Percentiles rank a stretch among this genome's conserved stretches.
phyloP scores from a whole-genome alignment of 2,888 invertebrate species.

The Melipona bicolor region DNA sequence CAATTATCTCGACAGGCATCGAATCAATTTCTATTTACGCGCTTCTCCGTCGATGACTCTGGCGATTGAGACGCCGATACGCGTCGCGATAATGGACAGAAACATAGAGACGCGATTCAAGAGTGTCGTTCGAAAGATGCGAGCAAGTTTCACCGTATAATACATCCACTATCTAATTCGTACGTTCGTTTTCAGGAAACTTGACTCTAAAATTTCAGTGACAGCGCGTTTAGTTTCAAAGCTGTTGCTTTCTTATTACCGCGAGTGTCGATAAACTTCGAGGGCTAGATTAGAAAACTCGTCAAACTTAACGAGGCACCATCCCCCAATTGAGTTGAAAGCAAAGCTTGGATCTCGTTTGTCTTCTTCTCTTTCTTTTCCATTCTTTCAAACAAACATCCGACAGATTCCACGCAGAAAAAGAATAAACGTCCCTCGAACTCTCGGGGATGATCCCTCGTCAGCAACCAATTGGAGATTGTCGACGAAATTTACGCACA shows the following conservation, averaged over 20 bases:
- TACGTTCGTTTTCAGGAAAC: not conserved
- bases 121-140: slow-evolving; percentile 9
- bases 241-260: not conserved
- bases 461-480: not conserved
- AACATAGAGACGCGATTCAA: not conserved
- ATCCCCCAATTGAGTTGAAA: too few species aligned
- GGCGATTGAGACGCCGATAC: slow-evolving; percentile 5
- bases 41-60: not conserved
- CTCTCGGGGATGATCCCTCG: not conserved
- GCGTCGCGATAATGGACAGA: not conserved
- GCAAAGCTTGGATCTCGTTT: too few species aligned
- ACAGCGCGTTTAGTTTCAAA: too few species aligned
- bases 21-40: not conserved
- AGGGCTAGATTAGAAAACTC: too few species aligned
- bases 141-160: slow-evolving; percentile 38
- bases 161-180: slow-evolving; percentile 21
- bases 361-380: too few species aligned
- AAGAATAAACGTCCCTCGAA: not conserved
- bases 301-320: too few species aligned
- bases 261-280: too few species aligned
- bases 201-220: not conserved
- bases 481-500: not conserved
- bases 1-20: not conserved
- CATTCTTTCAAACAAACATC: too few species aligned
- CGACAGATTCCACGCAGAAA: too few species aligned